phyloP scores from a whole-genome alignment of 2,888 invertebrate genomes.

The Polydesmus complanatus region DNA sequence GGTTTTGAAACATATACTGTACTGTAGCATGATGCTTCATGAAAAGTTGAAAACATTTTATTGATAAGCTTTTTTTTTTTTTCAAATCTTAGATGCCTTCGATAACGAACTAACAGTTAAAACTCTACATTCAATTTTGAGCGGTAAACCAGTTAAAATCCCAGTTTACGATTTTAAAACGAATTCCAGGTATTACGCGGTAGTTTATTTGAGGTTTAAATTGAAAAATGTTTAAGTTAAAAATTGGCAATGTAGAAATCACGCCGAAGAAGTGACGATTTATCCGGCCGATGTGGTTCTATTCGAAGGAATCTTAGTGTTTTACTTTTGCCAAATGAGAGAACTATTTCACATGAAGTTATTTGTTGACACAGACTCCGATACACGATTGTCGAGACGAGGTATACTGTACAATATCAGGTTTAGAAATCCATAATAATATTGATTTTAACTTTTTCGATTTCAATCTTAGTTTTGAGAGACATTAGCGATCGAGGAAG shows the following conservation, averaged over 20 bases:
- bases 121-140: constrained; percentile 65
- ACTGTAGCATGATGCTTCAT: no score
- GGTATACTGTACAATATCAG: constrained; percentile 43
- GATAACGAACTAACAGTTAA: constrained; percentile 72
- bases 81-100: constrained; percentile 91
- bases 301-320: constrained; percentile 94
- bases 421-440: background rate
- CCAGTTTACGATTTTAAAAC: constrained; percentile 86
- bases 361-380: constrained; percentile 98
- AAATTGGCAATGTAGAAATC: constrained; percentile 22
- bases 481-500: constrained; percentile 91
- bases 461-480: constrained; percentile 90
- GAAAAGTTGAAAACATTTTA: no score
- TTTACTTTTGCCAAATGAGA: constrained; percentile 89
- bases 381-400: constrained; percentile 86
- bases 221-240: background rate
- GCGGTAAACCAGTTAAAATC: constrained; percentile 74
- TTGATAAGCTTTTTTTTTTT: no score
- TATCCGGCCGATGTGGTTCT: constrained; percentile 94
- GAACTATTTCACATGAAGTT: constrained; percentile 97
- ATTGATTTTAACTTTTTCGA: background rate
- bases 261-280: constrained; percentile 46
- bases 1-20: no score
- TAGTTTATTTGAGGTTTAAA: background rate
- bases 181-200: constrained; percentile 57